Conservation (phyloP, 2,113 vertebrate genomes). For the Narcine bancroftii region DNA sequence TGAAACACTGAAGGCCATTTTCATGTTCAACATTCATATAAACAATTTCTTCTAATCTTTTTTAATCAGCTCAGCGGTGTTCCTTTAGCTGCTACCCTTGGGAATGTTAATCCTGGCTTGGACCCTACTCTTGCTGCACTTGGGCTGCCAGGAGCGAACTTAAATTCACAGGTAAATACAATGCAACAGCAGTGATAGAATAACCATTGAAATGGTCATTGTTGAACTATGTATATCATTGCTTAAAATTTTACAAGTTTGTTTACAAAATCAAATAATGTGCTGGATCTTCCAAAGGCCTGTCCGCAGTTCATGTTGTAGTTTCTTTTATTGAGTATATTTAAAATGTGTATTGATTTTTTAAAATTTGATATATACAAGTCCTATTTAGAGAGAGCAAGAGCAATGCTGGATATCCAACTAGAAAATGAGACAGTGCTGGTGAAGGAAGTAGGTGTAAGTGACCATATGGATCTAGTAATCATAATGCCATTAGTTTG, state of each 20-base stretch:
- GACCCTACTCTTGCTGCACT: conserved; percentile 89
- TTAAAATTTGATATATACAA: too few species aligned
- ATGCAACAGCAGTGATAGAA: neutral
- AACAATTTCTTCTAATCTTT: neutral
- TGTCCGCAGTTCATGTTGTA: too few species aligned
- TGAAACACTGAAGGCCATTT: neutral
- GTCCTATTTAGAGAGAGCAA: too few species aligned
- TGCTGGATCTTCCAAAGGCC: too few species aligned
- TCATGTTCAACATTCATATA: neutral
- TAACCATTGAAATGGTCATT: neutral
- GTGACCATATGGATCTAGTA: too few species aligned
- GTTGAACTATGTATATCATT: neutral
- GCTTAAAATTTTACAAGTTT: neutral
- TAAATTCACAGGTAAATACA: conserved; percentile 79
- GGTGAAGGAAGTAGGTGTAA: too few species aligned
- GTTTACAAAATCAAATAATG: too few species aligned
- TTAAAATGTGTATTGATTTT: too few species aligned
- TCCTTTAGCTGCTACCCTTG: conserved; percentile 69
- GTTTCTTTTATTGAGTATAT: too few species aligned
- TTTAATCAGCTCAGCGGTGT: conserved; percentile 80
- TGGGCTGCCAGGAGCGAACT: conserved; percentile 80
- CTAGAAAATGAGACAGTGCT: too few species aligned
- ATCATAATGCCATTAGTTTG: too few species aligned
- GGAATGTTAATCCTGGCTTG: conserved; percentile 72
- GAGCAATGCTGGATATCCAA: too few species aligned